Base-by-base conservation (phyloP, 2,113 vertebrate genomes). In the Hydrolagus affinis region DNA sequence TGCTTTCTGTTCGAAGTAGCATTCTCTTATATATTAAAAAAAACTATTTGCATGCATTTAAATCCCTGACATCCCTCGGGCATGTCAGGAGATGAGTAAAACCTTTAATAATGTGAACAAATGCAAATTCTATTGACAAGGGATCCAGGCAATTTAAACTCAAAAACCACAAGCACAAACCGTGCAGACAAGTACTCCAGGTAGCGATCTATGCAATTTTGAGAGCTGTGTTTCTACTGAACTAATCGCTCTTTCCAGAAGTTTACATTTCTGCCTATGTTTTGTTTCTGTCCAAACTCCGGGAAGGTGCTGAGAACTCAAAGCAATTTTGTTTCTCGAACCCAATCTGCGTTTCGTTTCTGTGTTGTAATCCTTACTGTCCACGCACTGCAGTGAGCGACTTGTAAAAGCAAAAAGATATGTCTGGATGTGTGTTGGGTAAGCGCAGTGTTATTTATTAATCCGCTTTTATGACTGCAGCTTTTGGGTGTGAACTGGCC, bases 151-250 rank as follows among this genome's bases (percentile, higher is more conserved):
- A 44, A 44, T 44, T 44, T 44, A 3, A 44, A 44, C 44, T 44
- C 44, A 44, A 44, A 83, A 83, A 66, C 62, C 64, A 6, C 62
- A 83, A 44, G 62, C 21, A 83, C 60, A 83, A 21, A 66, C 32
- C 28, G 28, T 83, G 62, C 60, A 28, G 76, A 80, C 28, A 64
- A 80, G 17, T 64, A 80, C 64, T 83, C 78, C 78, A 83, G 78
- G 60, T 83, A 62, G 25, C 19, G 62, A 83, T 68, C 78, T 83
- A 83, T 83, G 78, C 78, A 83, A 83, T 66, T 66, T 83, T 28
- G 28, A 60, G 59, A 60, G 10, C 28, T 59, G 12, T 23, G 11
- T 66, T 83, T 28, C 15, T 32, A 30, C 28, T 83, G 62, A 68
- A 83, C n/a, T 19, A 62, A 62, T 83, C 32, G 64, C 78, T 83